Evolutionary conservation across 2,888 invertebrate genomes (phyloP), one percentile per base, ranked within the genome.

Genomic region (Hirudinaria manillensis): DNA sequence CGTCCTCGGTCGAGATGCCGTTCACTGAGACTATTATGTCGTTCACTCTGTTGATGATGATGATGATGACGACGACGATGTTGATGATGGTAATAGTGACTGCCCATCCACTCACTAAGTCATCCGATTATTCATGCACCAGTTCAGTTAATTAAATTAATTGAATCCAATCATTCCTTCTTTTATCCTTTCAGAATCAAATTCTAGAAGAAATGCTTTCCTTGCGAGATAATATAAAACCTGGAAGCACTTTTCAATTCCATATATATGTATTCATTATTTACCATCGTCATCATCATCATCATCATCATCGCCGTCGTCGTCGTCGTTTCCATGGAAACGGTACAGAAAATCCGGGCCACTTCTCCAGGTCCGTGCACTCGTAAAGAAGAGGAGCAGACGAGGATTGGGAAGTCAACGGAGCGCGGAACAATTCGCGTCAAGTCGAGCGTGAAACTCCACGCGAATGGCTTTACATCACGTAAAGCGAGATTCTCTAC

Each of bases 21-120:
- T 98, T 99, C 82, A 96, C 95, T 87, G 92, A 90, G 80, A 95
- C 90, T 86, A 99, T 97, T 84, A 94, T 92, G 87, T 99, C 98
- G 87, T 95, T 94, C 71, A 75, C 70, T 65, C 75, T 75, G 45
- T 82, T 13, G 34, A 29, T 61, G 7, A 19, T 24, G 24, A 10
- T 16, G n/a, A 45, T 1, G 36, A 10, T 36, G 45, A 16, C 16
- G 45, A 10, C 16, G 45, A 38, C 38, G 4, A 6, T 38, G 38
- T 38, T 38, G 45, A n/a, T 16, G 45, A 45, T 45, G 45, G 16
- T 45, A 16, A 45, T 45, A 7, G 16, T 45, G 45, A 45, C 16
- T 45, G 45, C 45, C 21, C 61, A 61, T 6, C 4, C 61, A 3
- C 27, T 56, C 61, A 56, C 13, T 95, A 92, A 90, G 86, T 81